These are phyloP conservation scores for Lutjanus campechanus DNA, from an alignment of 2,797 vertebrate species.

Conservation along the genomic window DNA sequence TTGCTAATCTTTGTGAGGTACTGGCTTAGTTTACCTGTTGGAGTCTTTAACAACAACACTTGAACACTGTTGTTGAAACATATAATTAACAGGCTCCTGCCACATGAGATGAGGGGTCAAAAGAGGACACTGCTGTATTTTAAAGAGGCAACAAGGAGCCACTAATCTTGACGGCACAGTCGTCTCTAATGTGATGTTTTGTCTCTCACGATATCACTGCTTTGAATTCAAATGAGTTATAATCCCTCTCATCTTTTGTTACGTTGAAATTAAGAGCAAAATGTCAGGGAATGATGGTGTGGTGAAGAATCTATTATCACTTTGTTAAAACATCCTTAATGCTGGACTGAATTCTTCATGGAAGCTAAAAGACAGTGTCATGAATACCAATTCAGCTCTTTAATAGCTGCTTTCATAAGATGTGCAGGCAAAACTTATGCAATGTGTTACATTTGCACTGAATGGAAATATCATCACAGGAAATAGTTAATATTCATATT, in stretches of 20 bases:
- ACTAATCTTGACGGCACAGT: not conserved
- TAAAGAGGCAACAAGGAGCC: not conserved
- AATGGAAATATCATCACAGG: not conserved
- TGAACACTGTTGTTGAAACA: not conserved
- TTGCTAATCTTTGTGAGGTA: not conserved
- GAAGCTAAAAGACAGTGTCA: not conserved
- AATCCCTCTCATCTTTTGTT: not conserved
- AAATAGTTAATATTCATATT: slow-evolving; percentile 22
- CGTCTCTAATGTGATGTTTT: not conserved
- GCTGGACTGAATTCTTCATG: not conserved
- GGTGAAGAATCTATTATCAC: not conserved
- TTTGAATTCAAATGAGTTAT: slow-evolving; percentile 12
- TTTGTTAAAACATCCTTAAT: not conserved
- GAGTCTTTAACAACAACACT: not conserved
- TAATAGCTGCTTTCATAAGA: not conserved
- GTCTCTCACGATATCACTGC: not conserved
- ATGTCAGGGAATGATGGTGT: not conserved
- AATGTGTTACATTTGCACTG: not conserved
- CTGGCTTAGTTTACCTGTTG: not conserved
- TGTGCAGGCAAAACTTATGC: not conserved
- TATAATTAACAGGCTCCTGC: no score
- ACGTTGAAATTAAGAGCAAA: not conserved
- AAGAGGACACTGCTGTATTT: not conserved
- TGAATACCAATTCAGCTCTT: slow-evolving; percentile 27
- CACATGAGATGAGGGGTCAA: not conserved